These are phyloP conservation scores for Mythimna lalbum DNA, from an alignment of 2,888 invertebrate species.

Conservation along the genomic window DNA sequence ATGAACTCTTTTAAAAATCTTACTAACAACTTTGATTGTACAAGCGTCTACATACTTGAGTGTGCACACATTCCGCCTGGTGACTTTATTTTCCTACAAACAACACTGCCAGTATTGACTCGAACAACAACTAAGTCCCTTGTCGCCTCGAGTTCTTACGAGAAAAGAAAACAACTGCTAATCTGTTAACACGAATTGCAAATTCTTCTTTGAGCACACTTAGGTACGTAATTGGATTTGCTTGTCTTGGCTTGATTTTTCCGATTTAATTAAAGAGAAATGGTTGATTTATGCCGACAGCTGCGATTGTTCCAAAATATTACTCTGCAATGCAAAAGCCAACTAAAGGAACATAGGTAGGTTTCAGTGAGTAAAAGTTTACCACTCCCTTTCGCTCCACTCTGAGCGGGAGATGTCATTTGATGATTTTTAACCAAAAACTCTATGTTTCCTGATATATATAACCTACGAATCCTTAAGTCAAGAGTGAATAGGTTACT, in stretches of 20 bases:
- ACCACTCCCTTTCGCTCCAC: background rate
- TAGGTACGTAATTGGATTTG: conserved; percentile 19
- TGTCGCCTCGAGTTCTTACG: conserved; percentile 29
- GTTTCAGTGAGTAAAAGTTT: no score
- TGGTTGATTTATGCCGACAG: background rate
- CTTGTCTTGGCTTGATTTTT: background rate
- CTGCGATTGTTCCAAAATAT: no score
- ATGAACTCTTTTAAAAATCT: conserved; percentile 9
- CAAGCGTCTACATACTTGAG: conserved; percentile 13
- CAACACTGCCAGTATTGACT: conserved; percentile 40
- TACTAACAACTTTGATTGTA: conserved; percentile 16
- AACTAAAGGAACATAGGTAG: no score
- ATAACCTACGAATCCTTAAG: no score
- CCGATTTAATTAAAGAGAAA: conserved; percentile 1
- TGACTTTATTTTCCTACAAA: conserved; percentile 37
- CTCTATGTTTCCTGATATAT: no score
- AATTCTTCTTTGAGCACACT: conserved; percentile 23
- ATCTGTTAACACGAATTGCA: conserved; percentile 34
- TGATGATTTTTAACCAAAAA: background rate
- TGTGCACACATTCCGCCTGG: conserved; percentile 22
- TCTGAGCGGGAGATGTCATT: background rate
- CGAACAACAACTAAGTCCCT: conserved; percentile 32
- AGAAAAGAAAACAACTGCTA: conserved; percentile 36
- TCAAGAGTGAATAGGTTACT: no score
- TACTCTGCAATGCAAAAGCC: no score